These are phyloP conservation scores for Perccottus glenii DNA, from an alignment of 2,113 vertebrate species.

Conservation along the genomic window DNA sequence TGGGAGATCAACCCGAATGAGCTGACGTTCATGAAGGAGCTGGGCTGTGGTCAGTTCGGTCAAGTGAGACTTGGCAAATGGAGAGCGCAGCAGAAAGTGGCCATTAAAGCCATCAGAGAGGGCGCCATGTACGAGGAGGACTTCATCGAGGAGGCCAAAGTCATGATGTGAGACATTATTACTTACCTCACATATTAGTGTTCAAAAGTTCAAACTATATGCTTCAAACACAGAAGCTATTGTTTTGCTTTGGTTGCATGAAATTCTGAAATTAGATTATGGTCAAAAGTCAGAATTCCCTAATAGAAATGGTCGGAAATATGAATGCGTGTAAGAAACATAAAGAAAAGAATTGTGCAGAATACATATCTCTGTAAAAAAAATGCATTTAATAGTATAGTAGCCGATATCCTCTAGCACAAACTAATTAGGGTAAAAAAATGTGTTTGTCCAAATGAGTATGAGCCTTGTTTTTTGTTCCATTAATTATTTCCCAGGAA, in stretches of 20 bases:
- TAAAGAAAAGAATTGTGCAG: too few relatives aligned
- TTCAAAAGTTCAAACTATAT: too few relatives aligned
- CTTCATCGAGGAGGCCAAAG: conserved; percentile 84
- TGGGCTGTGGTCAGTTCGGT: conserved; percentile 91
- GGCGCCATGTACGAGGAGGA: conserved; percentile 88
- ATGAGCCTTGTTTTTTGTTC: neutral
- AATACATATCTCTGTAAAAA: too few relatives aligned
- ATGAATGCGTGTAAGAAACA: too few relatives aligned
- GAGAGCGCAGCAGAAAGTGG: conserved; percentile 90
- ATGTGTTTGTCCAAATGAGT: neutral
- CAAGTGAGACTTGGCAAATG: conserved; percentile 92
- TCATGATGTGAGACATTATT: conserved; percentile 77
- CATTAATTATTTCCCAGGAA: conserved; percentile 70
- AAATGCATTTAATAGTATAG: too few relatives aligned
- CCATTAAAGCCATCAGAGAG: conserved; percentile 93
- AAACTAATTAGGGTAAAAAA: too few relatives aligned
- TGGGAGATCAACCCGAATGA: conserved; percentile 94
- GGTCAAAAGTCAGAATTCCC: too few relatives aligned
- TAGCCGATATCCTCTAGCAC: too few relatives aligned
- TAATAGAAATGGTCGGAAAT: too few relatives aligned
- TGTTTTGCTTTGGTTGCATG: too few relatives aligned
- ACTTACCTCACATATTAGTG: neutral
- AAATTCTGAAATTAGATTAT: too few relatives aligned
- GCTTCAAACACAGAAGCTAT: too few relatives aligned
- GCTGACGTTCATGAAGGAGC: conserved; percentile 93